Evolutionary conservation across 2,797 vertebrate genomes (phyloP).

Genomic region (Echiichthys vipera): DNA sequence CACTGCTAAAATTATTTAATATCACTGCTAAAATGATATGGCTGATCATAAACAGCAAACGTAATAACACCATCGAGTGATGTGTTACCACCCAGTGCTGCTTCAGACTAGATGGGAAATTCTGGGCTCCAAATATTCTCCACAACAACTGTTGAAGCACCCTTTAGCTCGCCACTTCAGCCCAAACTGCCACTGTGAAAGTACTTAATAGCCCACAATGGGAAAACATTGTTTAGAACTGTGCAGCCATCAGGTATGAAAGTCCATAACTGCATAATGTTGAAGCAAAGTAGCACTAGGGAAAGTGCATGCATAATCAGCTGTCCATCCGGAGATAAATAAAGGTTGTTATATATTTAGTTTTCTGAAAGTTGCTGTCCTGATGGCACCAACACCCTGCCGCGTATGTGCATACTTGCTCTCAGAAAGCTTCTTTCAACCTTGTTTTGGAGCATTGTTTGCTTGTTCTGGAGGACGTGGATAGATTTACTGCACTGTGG

Average conservation of each 20-base stretch:
- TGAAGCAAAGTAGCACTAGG: conserved; percentile 18
- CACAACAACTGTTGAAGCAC: conserved; percentile 71
- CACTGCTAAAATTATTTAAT: too few species aligned
- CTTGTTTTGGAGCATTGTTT: conserved; percentile 3
- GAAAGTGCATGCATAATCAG: conserved; percentile 6
- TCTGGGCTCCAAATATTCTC: conserved; percentile 58
- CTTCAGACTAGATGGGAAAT: conserved; percentile 62
- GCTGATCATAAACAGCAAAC: conserved; percentile 12
- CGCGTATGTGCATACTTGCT: conserved; percentile 3
- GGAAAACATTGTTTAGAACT: conserved; percentile 73
- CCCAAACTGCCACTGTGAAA: conserved; percentile 66
- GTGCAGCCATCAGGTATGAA: conserved; percentile 54
- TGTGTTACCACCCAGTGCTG: conserved; percentile 23
- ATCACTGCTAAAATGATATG: neutral
- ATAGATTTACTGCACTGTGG: neutral
- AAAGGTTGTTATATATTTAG: conserved; percentile 25
- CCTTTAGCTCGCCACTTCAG: conserved; percentile 69
- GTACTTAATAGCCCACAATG: conserved; percentile 69
- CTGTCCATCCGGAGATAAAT: conserved; percentile 31
- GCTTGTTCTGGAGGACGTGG: conserved; percentile 14
- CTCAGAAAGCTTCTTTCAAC: conserved; percentile 10
- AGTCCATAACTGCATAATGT: conserved; percentile 46
- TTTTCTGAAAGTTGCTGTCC: conserved; percentile 13
- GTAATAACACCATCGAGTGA: conserved; percentile 21
- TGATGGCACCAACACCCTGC: neutral